A percentile compares a stretch with the other conserved stretches of the same genome.
These are phyloP conservation scores for Amitus sp. DNA, from an alignment of 2,888 invertebrate genomes.

Conservation along the genomic window DNA sequence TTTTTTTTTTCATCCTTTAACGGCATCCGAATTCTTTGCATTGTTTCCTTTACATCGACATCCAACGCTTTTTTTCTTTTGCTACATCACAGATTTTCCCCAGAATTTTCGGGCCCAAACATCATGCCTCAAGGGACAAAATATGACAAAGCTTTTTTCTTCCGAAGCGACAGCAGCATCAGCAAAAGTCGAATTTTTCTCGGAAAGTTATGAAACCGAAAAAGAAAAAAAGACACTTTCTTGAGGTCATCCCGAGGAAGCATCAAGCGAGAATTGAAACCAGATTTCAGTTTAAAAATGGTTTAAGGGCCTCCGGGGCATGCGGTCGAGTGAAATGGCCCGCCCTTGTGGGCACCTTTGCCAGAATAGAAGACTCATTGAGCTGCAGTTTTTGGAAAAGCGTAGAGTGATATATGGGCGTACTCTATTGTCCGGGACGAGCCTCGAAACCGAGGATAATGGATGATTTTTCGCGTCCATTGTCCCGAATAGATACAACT, in stretches of 20 bases:
- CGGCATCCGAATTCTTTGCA: slow-evolving; percentile 2
- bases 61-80: neutral
- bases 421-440: slow-evolving; percentile 53
- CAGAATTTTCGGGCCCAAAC: too few relatives aligned
- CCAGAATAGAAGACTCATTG: slow-evolving; percentile 44
- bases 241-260: slow-evolving; percentile 24
- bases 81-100: too few relatives aligned
- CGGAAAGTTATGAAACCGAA: slow-evolving; percentile 35
- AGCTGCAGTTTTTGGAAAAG: slow-evolving; percentile 59
- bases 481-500: slow-evolving; percentile 53
- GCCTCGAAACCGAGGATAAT: slow-evolving; percentile 54
- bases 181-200: slow-evolving; percentile 10
- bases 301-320: slow-evolving; percentile 34
- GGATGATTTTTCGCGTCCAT: slow-evolving; percentile 64
- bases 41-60: slow-evolving; percentile 13
- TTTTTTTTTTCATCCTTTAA: neutral
- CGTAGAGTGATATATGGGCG: slow-evolving; percentile 64
- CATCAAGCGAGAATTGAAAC: slow-evolving; percentile 31
- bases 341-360: slow-evolving; percentile 42
- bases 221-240: slow-evolving; percentile 22
- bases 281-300: slow-evolving; percentile 48
- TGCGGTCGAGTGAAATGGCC: slow-evolving; percentile 26
- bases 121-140: neutral
- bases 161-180: neutral
- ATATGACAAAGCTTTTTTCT: slow-evolving; percentile 4